A percentile compares a stretch with the other conserved stretches of the same genome.
Conservation (phyloP, 2,797 vertebrate genomes). For the Sphenopsis melanotis region DNA sequence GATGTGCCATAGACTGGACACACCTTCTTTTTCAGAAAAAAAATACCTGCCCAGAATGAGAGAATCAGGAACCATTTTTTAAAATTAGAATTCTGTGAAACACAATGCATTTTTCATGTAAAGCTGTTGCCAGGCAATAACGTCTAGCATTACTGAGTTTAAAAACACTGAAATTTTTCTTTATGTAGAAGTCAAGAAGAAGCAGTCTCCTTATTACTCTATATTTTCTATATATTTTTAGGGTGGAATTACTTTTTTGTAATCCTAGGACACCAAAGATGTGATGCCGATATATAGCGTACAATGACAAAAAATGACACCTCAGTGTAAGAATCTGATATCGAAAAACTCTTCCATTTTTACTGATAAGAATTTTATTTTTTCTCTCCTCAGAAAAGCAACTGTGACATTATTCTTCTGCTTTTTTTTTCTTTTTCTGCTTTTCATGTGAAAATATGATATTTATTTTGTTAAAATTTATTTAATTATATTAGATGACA, state of each 20-base stretch:
- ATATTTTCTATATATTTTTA: not conserved
- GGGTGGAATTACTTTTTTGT: not conserved
- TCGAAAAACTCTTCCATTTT: not conserved
- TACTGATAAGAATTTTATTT: not conserved
- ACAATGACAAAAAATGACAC: not conserved
- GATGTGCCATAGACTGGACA: not conserved
- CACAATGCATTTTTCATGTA: not conserved
- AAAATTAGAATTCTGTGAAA: not conserved
- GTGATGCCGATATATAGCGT: not conserved
- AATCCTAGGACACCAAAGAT: not conserved
- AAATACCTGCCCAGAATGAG: not conserved
- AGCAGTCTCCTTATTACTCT: not conserved
- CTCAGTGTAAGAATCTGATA: not conserved
- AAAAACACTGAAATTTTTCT: not conserved
- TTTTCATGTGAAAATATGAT: not conserved
- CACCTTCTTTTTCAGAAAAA: not conserved
- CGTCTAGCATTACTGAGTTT: not conserved
- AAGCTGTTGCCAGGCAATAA: not conserved
- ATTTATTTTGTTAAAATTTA: not conserved
- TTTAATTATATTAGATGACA: not conserved
- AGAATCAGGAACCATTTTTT: not conserved
- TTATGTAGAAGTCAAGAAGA: not conserved
- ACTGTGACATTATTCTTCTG: not conserved
- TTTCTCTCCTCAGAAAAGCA: not conserved
- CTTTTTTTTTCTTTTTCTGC: not conserved